These are phyloP conservation scores for Ascaphus truei DNA, from an alignment of 2,113 vertebrate species.

Conservation along the genomic window DNA sequence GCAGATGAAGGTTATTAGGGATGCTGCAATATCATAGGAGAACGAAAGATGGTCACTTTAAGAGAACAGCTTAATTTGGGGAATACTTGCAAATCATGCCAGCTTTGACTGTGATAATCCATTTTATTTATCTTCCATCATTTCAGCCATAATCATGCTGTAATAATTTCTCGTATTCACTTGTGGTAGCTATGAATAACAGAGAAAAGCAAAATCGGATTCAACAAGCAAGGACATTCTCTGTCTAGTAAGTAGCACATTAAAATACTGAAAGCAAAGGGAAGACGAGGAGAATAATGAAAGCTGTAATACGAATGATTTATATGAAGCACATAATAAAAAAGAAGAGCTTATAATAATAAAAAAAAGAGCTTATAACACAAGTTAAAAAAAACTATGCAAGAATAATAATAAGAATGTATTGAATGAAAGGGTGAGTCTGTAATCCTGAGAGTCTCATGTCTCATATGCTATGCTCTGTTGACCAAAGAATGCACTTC, in stretches of 20 bases:
- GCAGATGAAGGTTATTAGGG: conserved; percentile 76
- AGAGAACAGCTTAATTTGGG: conserved; percentile 73
- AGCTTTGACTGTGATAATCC: conserved; percentile 62
- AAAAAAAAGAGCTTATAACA: no score
- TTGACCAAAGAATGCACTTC: no score
- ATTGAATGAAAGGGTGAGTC: no score
- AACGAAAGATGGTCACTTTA: conserved; percentile 69
- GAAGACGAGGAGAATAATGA: not conserved
- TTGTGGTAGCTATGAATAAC: conserved; percentile 69
- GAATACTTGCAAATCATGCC: conserved; percentile 74
- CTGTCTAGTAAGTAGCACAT: conserved; percentile 50
- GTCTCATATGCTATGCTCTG: no score
- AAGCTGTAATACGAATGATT: not conserved
- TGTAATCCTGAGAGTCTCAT: no score
- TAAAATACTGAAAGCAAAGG: not conserved
- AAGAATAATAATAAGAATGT: no score
- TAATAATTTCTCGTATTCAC: conserved; percentile 68
- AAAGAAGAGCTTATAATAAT: no score
- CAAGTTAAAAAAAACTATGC: no score
- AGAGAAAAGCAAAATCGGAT: conserved; percentile 50
- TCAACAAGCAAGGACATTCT: conserved; percentile 49
- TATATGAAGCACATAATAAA: no score
- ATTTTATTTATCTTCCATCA: conserved; percentile 70
- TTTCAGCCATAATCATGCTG: conserved; percentile 67
- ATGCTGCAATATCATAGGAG: conserved; percentile 56